Evolutionary conservation across 1,140 invertebrate species (phyloP), one percentile per base, ranked within the genome.

Genomic region (Phortica variegata): DNA sequence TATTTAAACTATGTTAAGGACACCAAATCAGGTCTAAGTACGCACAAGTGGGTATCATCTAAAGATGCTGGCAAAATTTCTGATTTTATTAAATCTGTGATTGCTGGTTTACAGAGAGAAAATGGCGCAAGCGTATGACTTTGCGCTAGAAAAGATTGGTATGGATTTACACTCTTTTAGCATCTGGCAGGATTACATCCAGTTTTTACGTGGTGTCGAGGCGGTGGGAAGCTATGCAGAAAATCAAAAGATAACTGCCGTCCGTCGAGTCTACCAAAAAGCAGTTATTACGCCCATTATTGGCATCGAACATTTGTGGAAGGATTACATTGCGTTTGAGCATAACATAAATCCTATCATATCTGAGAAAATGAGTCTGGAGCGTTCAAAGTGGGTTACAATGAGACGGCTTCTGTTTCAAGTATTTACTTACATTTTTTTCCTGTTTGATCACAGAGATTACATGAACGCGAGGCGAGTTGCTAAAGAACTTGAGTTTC

Each of bases 121-220:
- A 81, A 97, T 99, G 91, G 95, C 95, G 0, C 94, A 99, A 78
- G 96, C 97, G 0, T 99, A 98, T 75, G 97, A 99, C 78, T 99
- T 98, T 82, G 96, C 97, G 0, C 77, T 99, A 46, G 97, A 99
- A 50, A 98, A 98, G 79, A 98, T 99, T 65, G 97, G 97, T 2
- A 90, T 98, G 86, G 96, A 98, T 66, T 91, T 96, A 54, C 90
- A 94, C 77, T 95, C 95, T 0, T 96, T 92, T 74, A 87, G 88
- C 17, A 91, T 98, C 52, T 98, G 95, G 95, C 92, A 92, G 65
- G 97, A 99, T 76, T 99, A 99, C 70, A 91, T 99, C 1, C 88
- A 86, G 20, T 99, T 99, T 78, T 78, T 99, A n/a, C 98, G 97
- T 78, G 87, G 87, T 52, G 95, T 98, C 0, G 95, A 98, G 65